phyloP scores from a whole-genome alignment of 1,140 invertebrate species.

The Mylabris phalerata region DNA sequence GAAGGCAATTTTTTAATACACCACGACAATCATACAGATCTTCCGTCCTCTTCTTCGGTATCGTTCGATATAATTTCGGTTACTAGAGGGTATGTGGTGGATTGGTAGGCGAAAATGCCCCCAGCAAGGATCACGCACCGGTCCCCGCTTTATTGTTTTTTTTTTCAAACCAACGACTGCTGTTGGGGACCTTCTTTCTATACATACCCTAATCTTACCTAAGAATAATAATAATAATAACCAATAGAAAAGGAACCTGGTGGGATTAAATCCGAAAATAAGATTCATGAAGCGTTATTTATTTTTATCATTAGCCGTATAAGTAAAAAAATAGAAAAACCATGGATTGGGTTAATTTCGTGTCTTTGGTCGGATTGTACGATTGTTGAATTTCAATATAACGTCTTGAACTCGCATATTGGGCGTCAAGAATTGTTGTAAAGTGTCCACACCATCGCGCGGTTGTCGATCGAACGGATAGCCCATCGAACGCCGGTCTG shows the following conservation, averaged over 20 bases:
- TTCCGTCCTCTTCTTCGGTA: not conserved
- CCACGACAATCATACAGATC: not conserved
- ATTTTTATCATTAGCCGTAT: too few species aligned
- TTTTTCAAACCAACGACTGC: not conserved
- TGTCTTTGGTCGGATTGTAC: conserved; percentile 21
- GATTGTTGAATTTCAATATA: conserved; percentile 43
- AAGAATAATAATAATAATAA: too few species aligned
- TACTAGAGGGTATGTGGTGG: not conserved
- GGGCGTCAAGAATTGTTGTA: conserved; percentile 55
- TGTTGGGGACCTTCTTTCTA: too few species aligned
- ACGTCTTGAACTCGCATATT: conserved; percentile 57
- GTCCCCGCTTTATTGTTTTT: conserved; percentile 16
- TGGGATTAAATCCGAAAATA: too few species aligned
- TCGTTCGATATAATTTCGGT: not conserved
- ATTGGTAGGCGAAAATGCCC: conserved; percentile 23
- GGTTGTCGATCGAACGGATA: conserved; percentile 65
- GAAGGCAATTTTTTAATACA: conserved; percentile 23
- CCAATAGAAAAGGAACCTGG: too few species aligned
- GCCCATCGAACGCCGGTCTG: conserved; percentile 64
- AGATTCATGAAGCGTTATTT: too few species aligned
- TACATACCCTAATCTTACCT: too few species aligned
- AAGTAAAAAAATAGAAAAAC: too few species aligned
- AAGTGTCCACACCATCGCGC: conserved; percentile 42
- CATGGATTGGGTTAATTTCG: too few species aligned
- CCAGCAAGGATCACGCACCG: conserved; percentile 25